These are phyloP conservation scores for Drosophila setosimentum DNA, from an alignment of 2,888 invertebrate genomes.

Conservation along the genomic window DNA sequence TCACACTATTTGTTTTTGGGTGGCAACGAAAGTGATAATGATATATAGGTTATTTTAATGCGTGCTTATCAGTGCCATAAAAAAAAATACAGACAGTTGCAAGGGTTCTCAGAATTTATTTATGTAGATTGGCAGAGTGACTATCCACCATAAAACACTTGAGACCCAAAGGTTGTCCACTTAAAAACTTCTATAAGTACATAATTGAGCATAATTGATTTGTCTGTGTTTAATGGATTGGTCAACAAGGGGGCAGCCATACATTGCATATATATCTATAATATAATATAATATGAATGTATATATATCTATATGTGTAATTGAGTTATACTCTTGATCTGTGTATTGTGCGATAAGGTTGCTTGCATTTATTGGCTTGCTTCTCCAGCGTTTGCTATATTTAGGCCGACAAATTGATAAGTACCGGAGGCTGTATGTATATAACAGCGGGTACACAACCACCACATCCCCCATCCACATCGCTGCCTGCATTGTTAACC, in stretches of 20 bases:
- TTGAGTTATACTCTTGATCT: constrained; percentile 9
- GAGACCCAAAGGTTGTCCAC: constrained; percentile 51
- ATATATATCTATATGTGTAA: constrained; percentile 20
- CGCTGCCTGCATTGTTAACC: constrained; percentile 59
- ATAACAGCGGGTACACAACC: not conserved
- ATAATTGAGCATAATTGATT: constrained; percentile 75
- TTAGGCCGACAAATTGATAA: constrained; percentile 67
- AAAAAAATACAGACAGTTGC: constrained; percentile 29
- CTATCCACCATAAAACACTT: constrained; percentile 43
- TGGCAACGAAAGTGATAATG: constrained; percentile 28
- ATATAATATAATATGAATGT: constrained; percentile 1
- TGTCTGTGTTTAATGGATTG: constrained; percentile 53
- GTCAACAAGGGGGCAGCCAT: constrained; percentile 24
- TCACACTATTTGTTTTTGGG: constrained; percentile 15
- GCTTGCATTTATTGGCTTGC: constrained; percentile 32
- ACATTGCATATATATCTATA: constrained; percentile 7
- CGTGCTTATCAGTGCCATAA: constrained; percentile 28
- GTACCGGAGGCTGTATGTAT: constrained; percentile 39
- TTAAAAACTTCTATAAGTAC: constrained; percentile 45
- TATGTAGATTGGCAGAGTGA: constrained; percentile 35
- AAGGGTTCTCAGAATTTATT: constrained; percentile 40
- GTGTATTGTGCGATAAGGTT: constrained; percentile 45
- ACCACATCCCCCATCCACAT: constrained; percentile 1
- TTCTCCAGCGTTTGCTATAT: constrained; percentile 45
- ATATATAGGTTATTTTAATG: not conserved